Conservation (phyloP, 2,888 invertebrate species). For the Metallyticus violacea region DNA sequence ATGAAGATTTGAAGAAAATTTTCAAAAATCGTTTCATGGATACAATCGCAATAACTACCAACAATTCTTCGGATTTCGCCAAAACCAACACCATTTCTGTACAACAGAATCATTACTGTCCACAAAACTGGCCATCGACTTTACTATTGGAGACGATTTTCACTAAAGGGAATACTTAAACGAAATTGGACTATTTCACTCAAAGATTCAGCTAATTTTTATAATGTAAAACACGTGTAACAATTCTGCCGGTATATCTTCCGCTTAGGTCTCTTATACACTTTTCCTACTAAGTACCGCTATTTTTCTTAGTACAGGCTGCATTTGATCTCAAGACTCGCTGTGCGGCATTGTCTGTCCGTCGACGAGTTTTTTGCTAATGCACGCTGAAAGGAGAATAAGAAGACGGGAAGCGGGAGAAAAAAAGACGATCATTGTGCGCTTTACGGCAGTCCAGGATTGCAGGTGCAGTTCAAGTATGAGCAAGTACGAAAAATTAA, state of each 20-base stretch:
- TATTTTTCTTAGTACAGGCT: neutral
- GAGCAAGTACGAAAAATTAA: neutral
- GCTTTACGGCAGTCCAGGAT: neutral
- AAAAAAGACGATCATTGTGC: neutral
- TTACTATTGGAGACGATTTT: too few relatives aligned
- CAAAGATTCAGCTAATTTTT: too few relatives aligned
- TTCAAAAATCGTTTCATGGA: too few relatives aligned
- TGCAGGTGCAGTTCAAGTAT: neutral
- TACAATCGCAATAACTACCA: too few relatives aligned
- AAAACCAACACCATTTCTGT: too few relatives aligned
- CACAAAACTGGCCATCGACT: too few relatives aligned
- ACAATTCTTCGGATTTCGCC: too few relatives aligned
- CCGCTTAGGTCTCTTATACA: neutral
- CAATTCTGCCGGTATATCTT: neutral
- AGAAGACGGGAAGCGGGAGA: neutral
- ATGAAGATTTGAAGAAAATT: too few relatives aligned
- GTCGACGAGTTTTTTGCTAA: neutral
- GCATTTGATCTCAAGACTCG: neutral
- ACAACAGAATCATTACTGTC: too few relatives aligned
- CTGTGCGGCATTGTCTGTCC: constrained; percentile 8
- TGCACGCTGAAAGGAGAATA: neutral
- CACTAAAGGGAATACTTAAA: too few relatives aligned
- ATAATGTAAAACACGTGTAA: too few relatives aligned
- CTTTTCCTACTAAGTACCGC: neutral
- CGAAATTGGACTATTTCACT: too few relatives aligned